A percentile compares a stretch with the other conserved stretches of the same genome.
phyloP scores from a whole-genome alignment of 2,113 vertebrate species.

The Propithecus coquereli region DNA sequence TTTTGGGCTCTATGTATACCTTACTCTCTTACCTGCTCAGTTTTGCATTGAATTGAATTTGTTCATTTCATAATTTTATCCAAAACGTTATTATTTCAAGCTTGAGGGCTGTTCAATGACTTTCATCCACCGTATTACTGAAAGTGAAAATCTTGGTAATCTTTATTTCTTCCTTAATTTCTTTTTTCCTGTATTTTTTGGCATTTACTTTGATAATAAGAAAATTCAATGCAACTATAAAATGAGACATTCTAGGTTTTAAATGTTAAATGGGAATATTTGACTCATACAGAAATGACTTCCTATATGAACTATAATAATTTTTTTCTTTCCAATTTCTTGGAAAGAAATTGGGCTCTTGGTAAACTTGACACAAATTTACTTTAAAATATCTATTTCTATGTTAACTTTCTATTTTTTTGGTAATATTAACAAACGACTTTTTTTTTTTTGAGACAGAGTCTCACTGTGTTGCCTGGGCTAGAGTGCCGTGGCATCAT shows the following conservation, averaged over 20 bases:
- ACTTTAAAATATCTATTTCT: conserved; percentile 33
- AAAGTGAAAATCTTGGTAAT: background rate
- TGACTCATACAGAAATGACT: background rate
- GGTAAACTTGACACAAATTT: background rate
- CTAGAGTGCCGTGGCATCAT: too few species aligned
- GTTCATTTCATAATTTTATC: background rate
- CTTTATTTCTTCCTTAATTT: background rate
- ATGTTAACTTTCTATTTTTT: background rate
- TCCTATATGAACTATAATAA: background rate
- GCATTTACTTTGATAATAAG: conserved; percentile 7
- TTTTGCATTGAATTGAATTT: background rate
- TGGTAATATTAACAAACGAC: background rate
- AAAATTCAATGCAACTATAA: background rate
- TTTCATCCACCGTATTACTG: background rate
- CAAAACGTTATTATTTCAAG: background rate
- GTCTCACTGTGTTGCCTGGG: too few species aligned
- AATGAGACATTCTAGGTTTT: background rate
- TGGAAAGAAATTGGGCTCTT: too few species aligned
- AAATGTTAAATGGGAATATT: conserved; percentile 29
- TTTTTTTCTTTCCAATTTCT: background rate
- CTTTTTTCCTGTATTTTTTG: background rate
- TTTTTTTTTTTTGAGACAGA: too few species aligned
- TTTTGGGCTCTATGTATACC: background rate
- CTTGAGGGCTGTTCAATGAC: background rate
- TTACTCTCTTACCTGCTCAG: background rate